Conservation (phyloP, 1,140 invertebrate genomes). For the Liolophura sinensis region DNA sequence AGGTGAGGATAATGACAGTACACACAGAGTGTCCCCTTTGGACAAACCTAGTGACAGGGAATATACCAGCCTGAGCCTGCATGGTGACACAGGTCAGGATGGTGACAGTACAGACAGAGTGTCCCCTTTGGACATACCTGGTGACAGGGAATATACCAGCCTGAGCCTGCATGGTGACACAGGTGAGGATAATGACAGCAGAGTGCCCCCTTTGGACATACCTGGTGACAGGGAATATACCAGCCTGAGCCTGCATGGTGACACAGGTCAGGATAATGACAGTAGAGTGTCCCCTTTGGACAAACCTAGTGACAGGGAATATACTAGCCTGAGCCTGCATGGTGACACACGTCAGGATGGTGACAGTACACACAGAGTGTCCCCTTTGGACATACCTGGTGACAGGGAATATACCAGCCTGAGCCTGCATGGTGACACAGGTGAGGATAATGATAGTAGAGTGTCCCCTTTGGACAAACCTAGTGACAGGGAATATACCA, state of each 20-base stretch:
- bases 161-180: conserved; percentile 46
- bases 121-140: conserved; percentile 25
- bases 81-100: conserved; percentile 48
- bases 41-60: conserved; percentile 44
- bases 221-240: conserved; percentile 46
- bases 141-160: conserved; percentile 41
- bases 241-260: conserved; percentile 38
- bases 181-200: conserved; percentile 38
- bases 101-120: conserved; percentile 25
- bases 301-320: conserved; percentile 46
- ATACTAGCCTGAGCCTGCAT: conserved; percentile 41
- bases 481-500: no score
- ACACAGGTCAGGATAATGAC: conserved; percentile 45
- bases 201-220: conserved; percentile 16
- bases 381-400: conserved; percentile 29
- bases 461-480: conserved; percentile 21
- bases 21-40: conserved; percentile 14
- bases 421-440: conserved; percentile 47
- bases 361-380: conserved; percentile 27
- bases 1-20: conserved; percentile 38
- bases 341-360: conserved; percentile 43
- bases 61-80: conserved; percentile 38
- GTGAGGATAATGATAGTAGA: conserved; percentile 32
- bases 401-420: conserved; percentile 41
- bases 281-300: neutral